These are phyloP conservation scores for Azorinus chamasolen DNA, from an alignment of 2,888 invertebrate species.

Conservation along the genomic window DNA sequence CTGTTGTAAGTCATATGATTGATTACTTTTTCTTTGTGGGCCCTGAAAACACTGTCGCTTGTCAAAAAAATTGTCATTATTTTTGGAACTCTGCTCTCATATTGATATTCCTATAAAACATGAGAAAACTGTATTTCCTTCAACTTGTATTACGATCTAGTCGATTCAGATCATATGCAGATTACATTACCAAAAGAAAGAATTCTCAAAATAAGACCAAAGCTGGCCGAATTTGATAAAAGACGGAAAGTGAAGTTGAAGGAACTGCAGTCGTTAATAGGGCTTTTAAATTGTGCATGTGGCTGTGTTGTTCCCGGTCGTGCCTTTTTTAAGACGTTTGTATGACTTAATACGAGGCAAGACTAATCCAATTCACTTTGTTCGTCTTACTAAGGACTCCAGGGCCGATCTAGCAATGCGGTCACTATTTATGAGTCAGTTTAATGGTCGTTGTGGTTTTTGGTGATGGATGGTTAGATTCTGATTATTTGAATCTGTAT, in stretches of 20 bases:
- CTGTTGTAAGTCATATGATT: background rate
- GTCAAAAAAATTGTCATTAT: too few species aligned
- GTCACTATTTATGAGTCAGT: conserved; percentile 25
- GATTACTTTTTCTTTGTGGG: conserved; percentile 16
- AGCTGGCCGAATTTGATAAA: background rate
- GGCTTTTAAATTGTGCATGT: conserved; percentile 18
- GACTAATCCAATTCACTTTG: background rate
- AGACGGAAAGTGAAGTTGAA: conserved; percentile 28
- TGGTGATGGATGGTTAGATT: conserved; percentile 25
- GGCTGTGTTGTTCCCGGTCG: conserved; percentile 23
- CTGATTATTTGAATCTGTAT: conserved; percentile 15
- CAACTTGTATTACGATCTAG: conserved; percentile 16
- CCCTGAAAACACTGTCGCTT: background rate
- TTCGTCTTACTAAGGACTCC: conserved; percentile 23
- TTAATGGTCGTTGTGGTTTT: conserved; percentile 58
- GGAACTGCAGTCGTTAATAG: conserved; percentile 31
- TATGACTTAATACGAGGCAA: conserved; percentile 40
- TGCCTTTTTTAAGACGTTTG: conserved; percentile 33
- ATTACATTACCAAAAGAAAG: conserved; percentile 19
- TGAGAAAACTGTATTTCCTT: background rate
- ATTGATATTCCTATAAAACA: conserved; percentile 2
- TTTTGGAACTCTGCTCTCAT: too few species aligned
- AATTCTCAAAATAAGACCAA: conserved; percentile 1
- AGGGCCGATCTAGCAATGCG: conserved; percentile 39
- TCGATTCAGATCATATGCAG: conserved; percentile 13